Conservation (phyloP, 2,113 vertebrate genomes). For the Prionailurus bengalensis region DNA sequence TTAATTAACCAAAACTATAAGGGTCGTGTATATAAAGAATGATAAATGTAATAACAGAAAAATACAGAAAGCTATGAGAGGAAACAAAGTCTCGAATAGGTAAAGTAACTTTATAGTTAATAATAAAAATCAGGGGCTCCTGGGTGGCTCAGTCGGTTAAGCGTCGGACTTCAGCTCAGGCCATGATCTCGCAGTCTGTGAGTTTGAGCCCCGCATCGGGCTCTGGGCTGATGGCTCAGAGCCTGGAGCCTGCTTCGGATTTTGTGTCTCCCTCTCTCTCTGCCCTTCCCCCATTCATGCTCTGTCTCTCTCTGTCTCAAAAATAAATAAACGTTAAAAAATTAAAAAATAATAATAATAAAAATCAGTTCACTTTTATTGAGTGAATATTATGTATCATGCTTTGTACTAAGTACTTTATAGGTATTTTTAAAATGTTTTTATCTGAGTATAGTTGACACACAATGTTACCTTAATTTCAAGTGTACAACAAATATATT, state of each 20-base stretch:
- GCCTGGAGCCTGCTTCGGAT: no score
- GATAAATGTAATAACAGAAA: neutral
- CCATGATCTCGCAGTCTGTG: accelerated
- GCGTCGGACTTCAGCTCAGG: no score
- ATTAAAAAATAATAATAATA: neutral
- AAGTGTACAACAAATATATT: neutral
- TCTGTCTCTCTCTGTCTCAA: no score
- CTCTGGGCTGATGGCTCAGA: no score
- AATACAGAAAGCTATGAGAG: neutral
- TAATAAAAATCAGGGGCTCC: neutral
- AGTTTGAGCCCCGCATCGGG: no score
- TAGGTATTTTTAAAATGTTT: neutral
- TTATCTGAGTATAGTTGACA: neutral
- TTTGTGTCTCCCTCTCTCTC: no score
- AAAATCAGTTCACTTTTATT: neutral
- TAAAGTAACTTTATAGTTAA: neutral
- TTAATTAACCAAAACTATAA: neutral
- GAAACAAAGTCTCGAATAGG: neutral
- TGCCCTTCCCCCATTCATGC: no score
- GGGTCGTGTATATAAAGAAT: neutral
- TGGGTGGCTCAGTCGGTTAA: no score
- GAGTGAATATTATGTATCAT: neutral
- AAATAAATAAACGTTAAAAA: no score
- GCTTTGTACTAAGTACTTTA: neutral
- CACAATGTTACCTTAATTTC: neutral